Evolutionary conservation across 2,113 vertebrate genomes (phyloP), one percentile per base, ranked within the genome.

Genomic region (Nesoenas mayeri): DNA sequence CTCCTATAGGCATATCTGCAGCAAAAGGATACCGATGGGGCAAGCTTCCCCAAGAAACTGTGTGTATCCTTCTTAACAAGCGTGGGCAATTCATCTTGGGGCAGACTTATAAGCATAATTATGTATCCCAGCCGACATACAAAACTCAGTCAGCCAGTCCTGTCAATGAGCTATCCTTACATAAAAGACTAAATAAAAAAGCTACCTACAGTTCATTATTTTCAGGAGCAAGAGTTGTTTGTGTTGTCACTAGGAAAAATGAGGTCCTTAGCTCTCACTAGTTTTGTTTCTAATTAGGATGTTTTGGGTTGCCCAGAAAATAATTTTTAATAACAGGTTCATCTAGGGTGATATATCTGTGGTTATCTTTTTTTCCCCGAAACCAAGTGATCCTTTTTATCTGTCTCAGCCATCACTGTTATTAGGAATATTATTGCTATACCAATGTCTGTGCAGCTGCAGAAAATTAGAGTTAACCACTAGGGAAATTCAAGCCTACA

Each of bases 401-500:
- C 20, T 50, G 65, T 83, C 78, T 96, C 79, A 96, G 73, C 50
- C 84, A 91, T 90, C 79, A 58, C 65, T 93, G 64, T n/a, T 91
- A 85, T 94, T 97, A 96, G 34, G 74, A 83, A 56, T 61, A 87
- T 97, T 96, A 96, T 96, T 94, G 70, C 77, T 93, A 38, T 51
- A 86, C 73, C 97, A 96, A 96, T 86, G 70, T 54, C 95, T 93
- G 51, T 91, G 91, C 93, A 97, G 96, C 95, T 96, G 95, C 95
- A 96, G 93, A 96, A 95, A 96, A 97, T 96, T 95, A 95, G 79
- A 96, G 79, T 65, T 97, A 97, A 86, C 90, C 94, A 81, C 78
- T 6, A n/a, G 91, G 91, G 95, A 95, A 95, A 97, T 96, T 93
- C 70, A 89, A 64, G 58, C 65, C 77, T 87, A 93, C 91, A 94